These are phyloP conservation scores for Dascyllus trimaculatus DNA, from an alignment of 2,113 vertebrate species.

Conservation along the genomic window DNA sequence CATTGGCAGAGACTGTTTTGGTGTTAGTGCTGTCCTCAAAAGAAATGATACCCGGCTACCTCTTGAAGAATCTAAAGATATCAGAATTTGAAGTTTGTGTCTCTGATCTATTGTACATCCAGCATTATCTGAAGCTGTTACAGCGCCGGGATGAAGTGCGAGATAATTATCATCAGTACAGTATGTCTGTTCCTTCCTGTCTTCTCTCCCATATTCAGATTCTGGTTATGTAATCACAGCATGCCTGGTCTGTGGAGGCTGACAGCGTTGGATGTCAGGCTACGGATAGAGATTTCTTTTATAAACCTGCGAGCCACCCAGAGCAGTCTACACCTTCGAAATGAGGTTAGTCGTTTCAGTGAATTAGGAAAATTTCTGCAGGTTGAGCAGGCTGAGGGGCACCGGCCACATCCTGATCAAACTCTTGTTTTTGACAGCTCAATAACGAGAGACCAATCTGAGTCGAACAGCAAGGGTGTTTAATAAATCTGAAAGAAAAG, in stretches of 20 bases:
- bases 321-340: conserved; percentile 19
- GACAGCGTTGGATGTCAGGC: conserved; percentile 70
- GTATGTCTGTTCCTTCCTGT: conserved; percentile 57
- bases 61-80: conserved; percentile 33
- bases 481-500: conserved; percentile 13
- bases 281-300: conserved; percentile 66
- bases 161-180: conserved; percentile 63
- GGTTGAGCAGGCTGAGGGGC: background rate
- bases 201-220: conserved; percentile 68
- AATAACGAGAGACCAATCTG: conserved; percentile 3
- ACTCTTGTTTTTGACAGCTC: conserved; percentile 7
- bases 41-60: conserved; percentile 1
- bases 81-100: conserved; percentile 32
- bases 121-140: conserved; percentile 43
- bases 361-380: conserved; percentile 1
- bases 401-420: conserved; percentile 8
- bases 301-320: conserved; percentile 44
- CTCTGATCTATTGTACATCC: conserved; percentile 54
- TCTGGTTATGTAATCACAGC: conserved; percentile 73
- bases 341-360: conserved; percentile 43
- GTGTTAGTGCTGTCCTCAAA: background rate
- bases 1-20: background rate
- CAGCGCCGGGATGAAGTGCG: conserved; percentile 27
- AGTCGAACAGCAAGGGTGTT: background rate
- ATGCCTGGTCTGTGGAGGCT: conserved; percentile 69